Conservation (phyloP, 2,888 invertebrate genomes). For the Mechanitis messenoides region DNA sequence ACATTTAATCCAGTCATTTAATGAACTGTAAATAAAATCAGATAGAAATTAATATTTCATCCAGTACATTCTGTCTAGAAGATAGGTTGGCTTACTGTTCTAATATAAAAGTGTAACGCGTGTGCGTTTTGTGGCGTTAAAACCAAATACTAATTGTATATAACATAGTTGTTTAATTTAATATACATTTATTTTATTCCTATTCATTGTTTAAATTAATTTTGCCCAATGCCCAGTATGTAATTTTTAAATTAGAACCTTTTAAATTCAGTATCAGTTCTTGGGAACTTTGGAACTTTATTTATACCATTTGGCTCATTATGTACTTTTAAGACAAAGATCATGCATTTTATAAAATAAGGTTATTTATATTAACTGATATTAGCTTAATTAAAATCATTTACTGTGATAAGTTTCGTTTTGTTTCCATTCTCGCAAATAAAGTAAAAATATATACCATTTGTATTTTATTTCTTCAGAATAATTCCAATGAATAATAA, state of each 20-base stretch:
- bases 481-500: not conserved
- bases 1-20: too few relatives aligned
- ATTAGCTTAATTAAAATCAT: conserved; percentile 36
- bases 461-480: conserved; percentile 26
- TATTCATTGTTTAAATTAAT: conserved; percentile 3
- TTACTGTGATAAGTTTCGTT: conserved; percentile 59
- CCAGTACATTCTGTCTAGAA: not conserved
- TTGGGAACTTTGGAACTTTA: not conserved
- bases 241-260: too few relatives aligned
- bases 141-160: conserved; percentile 52
- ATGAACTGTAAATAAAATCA: too few relatives aligned
- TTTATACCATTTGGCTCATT: conserved; percentile 10
- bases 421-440: conserved; percentile 47
- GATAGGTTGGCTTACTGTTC: not conserved
- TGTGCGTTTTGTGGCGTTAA: conserved; percentile 28
- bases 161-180: conserved; percentile 34
- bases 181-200: not conserved
- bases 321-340: conserved; percentile 39
- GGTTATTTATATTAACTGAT: conserved; percentile 32
- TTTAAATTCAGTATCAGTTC: not conserved
- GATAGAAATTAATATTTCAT: too few relatives aligned
- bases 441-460: conserved; percentile 40
- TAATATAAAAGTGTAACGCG: conserved; percentile 2
- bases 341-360: conserved; percentile 42
- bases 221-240: not conserved